Conservation (phyloP, 1,140 invertebrate species). For the Heliconius hewitsoni region DNA sequence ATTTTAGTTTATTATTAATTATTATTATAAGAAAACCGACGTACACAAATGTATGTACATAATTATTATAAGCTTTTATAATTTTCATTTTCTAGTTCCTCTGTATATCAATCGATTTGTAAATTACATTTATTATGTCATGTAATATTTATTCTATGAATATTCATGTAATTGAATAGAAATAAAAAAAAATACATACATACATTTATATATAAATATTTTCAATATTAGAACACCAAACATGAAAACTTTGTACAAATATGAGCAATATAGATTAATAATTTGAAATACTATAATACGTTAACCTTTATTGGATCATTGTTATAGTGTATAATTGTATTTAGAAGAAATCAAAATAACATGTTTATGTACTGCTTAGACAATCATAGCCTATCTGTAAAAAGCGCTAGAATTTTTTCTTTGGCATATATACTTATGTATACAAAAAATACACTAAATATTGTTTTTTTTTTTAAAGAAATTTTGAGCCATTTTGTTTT, state of each 20-base stretch:
- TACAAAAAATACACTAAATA: too few species aligned
- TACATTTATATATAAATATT: slow-evolving; percentile 51
- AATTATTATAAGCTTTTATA: slow-evolving; percentile 25
- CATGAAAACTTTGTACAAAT: slow-evolving; percentile 79
- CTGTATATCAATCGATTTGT: slow-evolving; percentile 53
- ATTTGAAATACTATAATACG: slow-evolving; percentile 69
- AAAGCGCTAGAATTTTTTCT: slow-evolving; percentile 35
- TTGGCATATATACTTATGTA: background rate
- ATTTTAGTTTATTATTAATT: slow-evolving; percentile 25
- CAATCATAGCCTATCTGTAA: slow-evolving; percentile 42
- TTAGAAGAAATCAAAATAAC: slow-evolving; percentile 48
- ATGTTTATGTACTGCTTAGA: slow-evolving; percentile 45
- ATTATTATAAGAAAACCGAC: slow-evolving; percentile 17
- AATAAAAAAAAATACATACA: slow-evolving; percentile 41
- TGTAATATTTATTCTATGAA: slow-evolving; percentile 46
- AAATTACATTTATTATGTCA: slow-evolving; percentile 48
- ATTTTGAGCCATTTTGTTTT: background rate
- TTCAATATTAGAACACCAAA: slow-evolving; percentile 78
- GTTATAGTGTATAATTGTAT: slow-evolving; percentile 73
- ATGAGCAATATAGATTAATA: slow-evolving; percentile 79
- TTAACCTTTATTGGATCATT: slow-evolving; percentile 71
- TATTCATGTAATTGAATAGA: slow-evolving; percentile 69
- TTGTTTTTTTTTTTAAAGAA: too few species aligned
- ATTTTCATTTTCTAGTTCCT: slow-evolving; percentile 71
- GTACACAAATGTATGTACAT: slow-evolving; percentile 32